These are phyloP conservation scores for Heliothis peltigera DNA, from an alignment of 2,888 invertebrate species.

Conservation along the genomic window DNA sequence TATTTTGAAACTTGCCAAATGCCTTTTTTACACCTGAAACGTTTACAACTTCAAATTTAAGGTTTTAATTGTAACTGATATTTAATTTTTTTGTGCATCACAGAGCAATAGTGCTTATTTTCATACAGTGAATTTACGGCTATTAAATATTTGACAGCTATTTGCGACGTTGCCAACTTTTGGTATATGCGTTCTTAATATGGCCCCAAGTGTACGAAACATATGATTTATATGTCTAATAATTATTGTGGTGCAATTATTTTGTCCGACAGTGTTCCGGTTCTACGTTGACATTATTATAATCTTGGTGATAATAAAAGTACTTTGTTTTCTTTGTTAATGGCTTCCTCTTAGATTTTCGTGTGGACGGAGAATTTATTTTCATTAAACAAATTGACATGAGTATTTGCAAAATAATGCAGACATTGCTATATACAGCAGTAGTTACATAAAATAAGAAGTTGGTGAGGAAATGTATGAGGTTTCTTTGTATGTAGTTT, in stretches of 20 bases:
- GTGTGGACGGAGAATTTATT: not conserved
- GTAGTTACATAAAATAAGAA: not conserved
- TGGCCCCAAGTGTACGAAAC: conserved; percentile 36
- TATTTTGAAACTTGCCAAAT: too few species aligned
- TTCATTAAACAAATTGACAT: too few species aligned
- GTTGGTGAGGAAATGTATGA: conserved; percentile 23
- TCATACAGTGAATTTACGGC: too few species aligned
- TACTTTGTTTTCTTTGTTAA: conserved; percentile 25
- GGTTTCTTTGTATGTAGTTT: conserved; percentile 34
- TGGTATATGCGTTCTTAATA: too few species aligned
- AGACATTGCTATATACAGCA: not conserved
- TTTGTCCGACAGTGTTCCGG: conserved; percentile 25
- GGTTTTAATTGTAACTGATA: too few species aligned
- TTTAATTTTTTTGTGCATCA: too few species aligned
- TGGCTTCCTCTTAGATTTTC: not conserved
- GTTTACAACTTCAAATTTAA: too few species aligned
- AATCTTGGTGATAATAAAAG: conserved; percentile 1
- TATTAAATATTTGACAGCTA: too few species aligned
- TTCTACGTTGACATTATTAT: conserved; percentile 8
- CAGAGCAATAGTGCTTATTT: too few species aligned
- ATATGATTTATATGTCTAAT: conserved; percentile 34
- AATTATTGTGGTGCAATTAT: conserved; percentile 42
- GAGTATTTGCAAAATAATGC: not conserved
- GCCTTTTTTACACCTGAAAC: too few species aligned
- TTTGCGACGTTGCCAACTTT: too few species aligned